Evolutionary conservation across 1,140 invertebrate species (phyloP), one percentile per base, ranked within the genome.

Genomic region (Drosophila pallidifrons): DNA sequence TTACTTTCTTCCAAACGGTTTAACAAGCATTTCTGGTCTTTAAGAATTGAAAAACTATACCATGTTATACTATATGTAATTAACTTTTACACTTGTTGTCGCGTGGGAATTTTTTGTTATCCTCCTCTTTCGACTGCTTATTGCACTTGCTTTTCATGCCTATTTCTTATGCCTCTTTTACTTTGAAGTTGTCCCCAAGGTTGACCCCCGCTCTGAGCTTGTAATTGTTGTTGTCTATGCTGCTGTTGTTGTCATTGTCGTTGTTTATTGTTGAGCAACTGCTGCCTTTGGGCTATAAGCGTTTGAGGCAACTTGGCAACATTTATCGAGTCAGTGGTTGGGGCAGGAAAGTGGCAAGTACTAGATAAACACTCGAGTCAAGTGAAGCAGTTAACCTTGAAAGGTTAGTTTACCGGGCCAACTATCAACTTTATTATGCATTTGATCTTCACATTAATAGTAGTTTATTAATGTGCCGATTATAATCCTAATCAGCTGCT

Each of bases 121-220:
- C 30, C 58, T 63, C 55, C 66, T 63, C 55, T 60, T 72, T 59
- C 30, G 41, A 32, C 11, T 45, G 35, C 43, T 46, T 54, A 61
- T 55, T 75, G 67, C 69, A 72, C 61, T 72, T 76, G 74, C 60
- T 75, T 57, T 57, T 35, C 49, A 41, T 46, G 51, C 35, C 41
- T 52, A 10, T 51, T 49, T 20, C 43, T 32, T 11, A 28, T 46
- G 38, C 6, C 16, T 45, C 10, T 47, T 69, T 43, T 54, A 51
- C 65, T 75, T 75, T 60, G 16, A 38, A 61, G 59, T 75, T 75
- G 72, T 78, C 66, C 72, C 49, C 63, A 76, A 72, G 73, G 61
- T 57, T 79, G 61, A 66, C 47, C 47, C 51, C 43, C 30, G 35
- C 35, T 43, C 43, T 13, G 7, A 43, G 13, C 35, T 32, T 38